phyloP scores from a whole-genome alignment of 1,140 invertebrate species.

The Drosophila orena region DNA sequence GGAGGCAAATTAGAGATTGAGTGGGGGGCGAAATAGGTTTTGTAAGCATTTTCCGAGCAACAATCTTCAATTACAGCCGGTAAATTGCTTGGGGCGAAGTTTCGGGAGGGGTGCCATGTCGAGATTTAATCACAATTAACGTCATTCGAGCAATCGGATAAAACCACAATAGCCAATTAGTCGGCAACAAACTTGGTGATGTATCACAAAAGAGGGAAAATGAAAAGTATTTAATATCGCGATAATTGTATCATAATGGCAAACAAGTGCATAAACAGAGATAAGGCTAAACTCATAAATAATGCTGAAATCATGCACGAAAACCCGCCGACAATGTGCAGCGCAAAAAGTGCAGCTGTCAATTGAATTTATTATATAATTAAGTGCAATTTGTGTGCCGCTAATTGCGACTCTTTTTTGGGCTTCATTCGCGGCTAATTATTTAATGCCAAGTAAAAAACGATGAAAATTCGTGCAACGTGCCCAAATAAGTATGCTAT shows the following conservation, averaged over 20 bases:
- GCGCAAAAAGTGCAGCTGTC: slow-evolving; percentile 59
- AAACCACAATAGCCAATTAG: slow-evolving; percentile 72
- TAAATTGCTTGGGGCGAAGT: slow-evolving; percentile 6
- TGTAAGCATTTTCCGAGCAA: slow-evolving; percentile 36
- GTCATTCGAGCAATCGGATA: slow-evolving; percentile 56
- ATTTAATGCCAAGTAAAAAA: slow-evolving; percentile 48
- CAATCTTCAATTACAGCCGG: slow-evolving; percentile 47
- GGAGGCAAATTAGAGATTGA: slow-evolving; percentile 30
- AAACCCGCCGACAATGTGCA: slow-evolving; percentile 3
- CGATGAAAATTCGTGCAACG: slow-evolving; percentile 10
- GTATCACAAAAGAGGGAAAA: slow-evolving; percentile 31
- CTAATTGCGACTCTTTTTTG: slow-evolving; percentile 74
- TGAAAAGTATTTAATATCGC: slow-evolving; percentile 16
- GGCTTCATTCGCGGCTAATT: slow-evolving; percentile 57
- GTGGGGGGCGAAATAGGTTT: slow-evolving; percentile 23
- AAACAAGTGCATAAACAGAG: slow-evolving; percentile 73
- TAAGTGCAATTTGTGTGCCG: slow-evolving; percentile 68
- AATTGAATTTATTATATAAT: slow-evolving; percentile 81
- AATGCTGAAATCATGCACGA: slow-evolving; percentile 48
- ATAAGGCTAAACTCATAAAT: slow-evolving; percentile 68
- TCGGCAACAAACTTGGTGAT: slow-evolving; percentile 16
- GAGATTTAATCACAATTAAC: slow-evolving; percentile 63
- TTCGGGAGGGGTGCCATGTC: background rate
- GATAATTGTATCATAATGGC: slow-evolving; percentile 53
- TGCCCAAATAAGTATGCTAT: slow-evolving; percentile 22